Evolutionary conservation across 2,888 invertebrate genomes (phyloP).

Genomic region (Nasonovia ribisnigri): DNA sequence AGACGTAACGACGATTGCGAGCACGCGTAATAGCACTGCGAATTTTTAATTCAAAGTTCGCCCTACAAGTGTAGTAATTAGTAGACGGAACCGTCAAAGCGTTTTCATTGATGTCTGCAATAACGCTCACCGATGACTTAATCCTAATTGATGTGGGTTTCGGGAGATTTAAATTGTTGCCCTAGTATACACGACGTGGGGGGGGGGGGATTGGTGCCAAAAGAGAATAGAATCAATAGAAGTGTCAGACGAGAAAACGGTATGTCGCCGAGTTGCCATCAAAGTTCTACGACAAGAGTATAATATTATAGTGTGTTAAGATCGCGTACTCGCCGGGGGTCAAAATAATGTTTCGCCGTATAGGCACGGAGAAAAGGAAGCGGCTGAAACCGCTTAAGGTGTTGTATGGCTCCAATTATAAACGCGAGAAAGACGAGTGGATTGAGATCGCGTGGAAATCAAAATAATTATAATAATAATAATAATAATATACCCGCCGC

Average conservation of each 20-base stretch:
- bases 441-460: neutral
- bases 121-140: neutral
- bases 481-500: neutral
- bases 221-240: constrained; percentile 7
- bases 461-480: neutral
- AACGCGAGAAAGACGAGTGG: neutral
- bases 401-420: neutral
- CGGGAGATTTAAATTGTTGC: neutral
- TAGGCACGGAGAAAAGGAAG: neutral
- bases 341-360: neutral
- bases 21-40: neutral
- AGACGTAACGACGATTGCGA: neutral
- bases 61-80: neutral
- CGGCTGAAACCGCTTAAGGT: neutral
- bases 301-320: neutral
- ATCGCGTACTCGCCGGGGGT: neutral
- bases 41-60: neutral
- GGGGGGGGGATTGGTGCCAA: neutral
- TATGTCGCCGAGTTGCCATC: neutral
- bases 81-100: neutral
- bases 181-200: neutral
- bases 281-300: neutral
- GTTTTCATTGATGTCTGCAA: neutral
- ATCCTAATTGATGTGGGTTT: constrained; percentile 40
- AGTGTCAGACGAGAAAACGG: neutral